Conservation (phyloP, 2,113 vertebrate genomes). For the Prionailurus viverrinus region DNA sequence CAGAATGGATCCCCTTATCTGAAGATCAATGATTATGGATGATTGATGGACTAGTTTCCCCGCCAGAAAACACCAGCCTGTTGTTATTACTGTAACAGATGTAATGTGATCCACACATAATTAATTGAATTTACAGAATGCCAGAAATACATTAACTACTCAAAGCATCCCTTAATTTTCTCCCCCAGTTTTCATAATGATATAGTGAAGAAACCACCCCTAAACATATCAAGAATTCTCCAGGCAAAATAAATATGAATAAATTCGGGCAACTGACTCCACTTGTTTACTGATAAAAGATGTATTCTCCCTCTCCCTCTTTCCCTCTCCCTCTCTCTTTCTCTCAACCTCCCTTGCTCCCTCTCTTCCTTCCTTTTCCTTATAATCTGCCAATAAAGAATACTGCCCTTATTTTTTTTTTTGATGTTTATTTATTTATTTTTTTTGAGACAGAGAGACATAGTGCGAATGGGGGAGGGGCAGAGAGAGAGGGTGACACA, state of each 20-base stretch:
- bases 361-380: neutral
- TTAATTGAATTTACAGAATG: slow-evolving; percentile 65
- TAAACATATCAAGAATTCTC: neutral
- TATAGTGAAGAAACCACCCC: neutral
- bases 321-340: neutral
- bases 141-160: slow-evolving; percentile 65
- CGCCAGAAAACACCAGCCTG: slow-evolving; percentile 68
- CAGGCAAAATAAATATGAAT: neutral
- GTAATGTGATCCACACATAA: slow-evolving; percentile 48
- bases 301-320: accelerated
- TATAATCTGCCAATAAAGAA: neutral
- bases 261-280: neutral
- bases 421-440: no score
- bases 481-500: no score
- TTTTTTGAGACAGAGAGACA: no score
- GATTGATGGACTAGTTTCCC: slow-evolving; percentile 67
- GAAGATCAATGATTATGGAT: slow-evolving; percentile 53
- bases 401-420: neutral
- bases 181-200: slow-evolving; percentile 1
- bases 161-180: slow-evolving; percentile 62
- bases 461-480: no score
- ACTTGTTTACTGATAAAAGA: neutral
- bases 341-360: neutral
- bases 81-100: slow-evolving; percentile 59
- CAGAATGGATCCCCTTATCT: slow-evolving; percentile 10